Conservation (phyloP, 1,140 invertebrate genomes). For the Pissodes strobi region DNA sequence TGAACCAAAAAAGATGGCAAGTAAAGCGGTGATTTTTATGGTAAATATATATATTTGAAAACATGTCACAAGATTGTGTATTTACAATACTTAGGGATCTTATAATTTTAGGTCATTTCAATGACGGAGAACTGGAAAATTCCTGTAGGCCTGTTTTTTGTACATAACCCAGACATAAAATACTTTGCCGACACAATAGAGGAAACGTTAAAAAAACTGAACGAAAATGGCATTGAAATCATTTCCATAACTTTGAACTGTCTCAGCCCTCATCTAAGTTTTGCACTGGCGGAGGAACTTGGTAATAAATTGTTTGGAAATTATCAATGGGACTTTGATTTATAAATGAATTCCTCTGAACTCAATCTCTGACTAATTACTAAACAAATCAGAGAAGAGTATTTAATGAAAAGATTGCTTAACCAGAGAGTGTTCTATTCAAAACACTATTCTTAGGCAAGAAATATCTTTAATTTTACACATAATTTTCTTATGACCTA, state of each 20-base stretch:
- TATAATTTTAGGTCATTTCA: constrained; percentile 12
- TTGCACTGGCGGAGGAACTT: constrained; percentile 18
- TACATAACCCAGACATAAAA: constrained; percentile 23
- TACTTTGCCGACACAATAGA: constrained; percentile 15
- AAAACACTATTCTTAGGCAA: too few species aligned
- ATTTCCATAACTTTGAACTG: constrained; percentile 19
- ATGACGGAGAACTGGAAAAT: constrained; percentile 24
- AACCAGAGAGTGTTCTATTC: too few species aligned
- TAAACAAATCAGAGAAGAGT: too few species aligned
- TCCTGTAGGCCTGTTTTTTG: constrained; percentile 21
- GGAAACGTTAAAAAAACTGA: constrained; percentile 8
- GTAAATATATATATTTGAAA: too few species aligned
- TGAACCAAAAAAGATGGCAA: constrained; percentile 15
- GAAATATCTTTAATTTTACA: too few species aligned
- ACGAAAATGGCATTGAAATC: constrained; percentile 9
- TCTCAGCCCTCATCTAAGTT: constrained; percentile 2
- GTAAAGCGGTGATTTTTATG: constrained; percentile 24
- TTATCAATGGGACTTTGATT: too few species aligned
- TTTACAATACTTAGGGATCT: neutral
- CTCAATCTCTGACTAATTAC: too few species aligned
- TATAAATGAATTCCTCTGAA: too few species aligned
- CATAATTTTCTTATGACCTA: too few species aligned
- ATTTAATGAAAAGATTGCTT: too few species aligned
- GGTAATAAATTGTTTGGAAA: constrained; percentile 18
- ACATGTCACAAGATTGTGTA: too few species aligned